Conservation (phyloP, 2,113 vertebrate genomes). For the Meriones unguiculatus region DNA sequence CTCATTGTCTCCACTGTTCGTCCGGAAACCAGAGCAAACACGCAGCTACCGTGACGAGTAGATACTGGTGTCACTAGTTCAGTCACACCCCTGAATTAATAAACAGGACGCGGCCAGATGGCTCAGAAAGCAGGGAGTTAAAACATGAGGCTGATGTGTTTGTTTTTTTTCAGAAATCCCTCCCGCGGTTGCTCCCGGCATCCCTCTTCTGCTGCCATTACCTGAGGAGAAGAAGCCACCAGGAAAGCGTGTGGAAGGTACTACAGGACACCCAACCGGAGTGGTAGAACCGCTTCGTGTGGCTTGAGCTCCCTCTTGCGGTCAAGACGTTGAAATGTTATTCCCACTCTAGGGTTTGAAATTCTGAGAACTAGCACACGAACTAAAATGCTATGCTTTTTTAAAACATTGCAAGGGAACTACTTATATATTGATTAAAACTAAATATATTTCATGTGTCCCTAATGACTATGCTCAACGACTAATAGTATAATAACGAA, state of each 20-base stretch:
- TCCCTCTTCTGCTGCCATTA: conserved; percentile 84
- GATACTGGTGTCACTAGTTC: neutral
- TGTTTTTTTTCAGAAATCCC: conserved; percentile 78
- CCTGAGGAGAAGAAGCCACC: conserved; percentile 87
- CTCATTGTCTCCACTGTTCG: neutral
- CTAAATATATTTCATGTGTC: conserved; percentile 17
- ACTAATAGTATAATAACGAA: neutral
- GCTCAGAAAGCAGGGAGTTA: conserved; percentile 31
- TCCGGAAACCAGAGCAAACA: conserved; percentile 12
- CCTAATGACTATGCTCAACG: neutral
- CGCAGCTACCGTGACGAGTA: neutral
- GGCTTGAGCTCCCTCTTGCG: conserved; percentile 63
- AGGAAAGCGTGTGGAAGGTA: conserved; percentile 83
- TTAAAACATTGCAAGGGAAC: conserved; percentile 18
- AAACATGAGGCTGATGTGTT: conserved; percentile 41
- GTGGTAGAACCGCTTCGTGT: neutral
- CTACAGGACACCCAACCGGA: conserved; percentile 29
- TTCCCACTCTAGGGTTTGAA: neutral
- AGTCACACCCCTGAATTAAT: neutral
- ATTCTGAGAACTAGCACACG: neutral
- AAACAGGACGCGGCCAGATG: neutral
- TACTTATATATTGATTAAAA: neutral
- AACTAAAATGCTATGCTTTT: neutral
- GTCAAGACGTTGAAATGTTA: conserved; percentile 19
- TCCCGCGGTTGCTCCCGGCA: conserved; percentile 80